Percentiles rank a stretch among this genome's conserved stretches.
Evolutionary conservation across 1,140 invertebrate genomes (phyloP).

Genomic region (Thaumetopoea pityocampa): DNA sequence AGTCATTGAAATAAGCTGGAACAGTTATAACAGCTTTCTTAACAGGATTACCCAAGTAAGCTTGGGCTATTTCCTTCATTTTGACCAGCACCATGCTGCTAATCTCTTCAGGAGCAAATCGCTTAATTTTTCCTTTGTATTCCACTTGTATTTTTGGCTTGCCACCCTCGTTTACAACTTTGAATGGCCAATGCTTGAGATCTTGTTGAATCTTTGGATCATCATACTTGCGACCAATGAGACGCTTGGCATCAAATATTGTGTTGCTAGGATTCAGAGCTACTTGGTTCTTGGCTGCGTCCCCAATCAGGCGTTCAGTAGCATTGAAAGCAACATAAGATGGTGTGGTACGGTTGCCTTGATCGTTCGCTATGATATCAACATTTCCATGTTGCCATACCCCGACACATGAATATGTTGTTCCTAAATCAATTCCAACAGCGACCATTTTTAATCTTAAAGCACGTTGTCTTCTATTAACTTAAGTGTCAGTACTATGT

Average conservation of each 20-base stretch:
- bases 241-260: conserved; percentile 74
- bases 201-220: conserved; percentile 85
- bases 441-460: conserved; percentile 71
- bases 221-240: conserved; percentile 83
- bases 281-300: conserved; percentile 83
- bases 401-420: conserved; percentile 89
- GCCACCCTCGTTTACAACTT: conserved; percentile 79
- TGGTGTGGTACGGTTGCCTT: conserved; percentile 94
- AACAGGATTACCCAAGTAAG: conserved; percentile 82
- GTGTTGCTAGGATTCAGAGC: conserved; percentile 73
- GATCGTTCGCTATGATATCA: conserved; percentile 96
- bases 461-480: neutral
- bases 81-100: conserved; percentile 82
- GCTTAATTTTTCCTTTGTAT: conserved; percentile 84
- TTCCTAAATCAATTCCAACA: conserved; percentile 87
- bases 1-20: conserved; percentile 80
- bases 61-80: conserved; percentile 77
- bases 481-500: too few species aligned
- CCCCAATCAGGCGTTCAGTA: conserved; percentile 85
- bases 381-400: conserved; percentile 91
- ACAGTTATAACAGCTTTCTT: conserved; percentile 80
- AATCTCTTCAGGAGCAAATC: conserved; percentile 86
- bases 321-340: conserved; percentile 93
- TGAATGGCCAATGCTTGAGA: conserved; percentile 86
- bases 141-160: conserved; percentile 84